Evolutionary conservation across 2,113 vertebrate genomes (phyloP), one percentile per base, ranked within the genome.

Genomic region (Salvelinus fontinalis): DNA sequence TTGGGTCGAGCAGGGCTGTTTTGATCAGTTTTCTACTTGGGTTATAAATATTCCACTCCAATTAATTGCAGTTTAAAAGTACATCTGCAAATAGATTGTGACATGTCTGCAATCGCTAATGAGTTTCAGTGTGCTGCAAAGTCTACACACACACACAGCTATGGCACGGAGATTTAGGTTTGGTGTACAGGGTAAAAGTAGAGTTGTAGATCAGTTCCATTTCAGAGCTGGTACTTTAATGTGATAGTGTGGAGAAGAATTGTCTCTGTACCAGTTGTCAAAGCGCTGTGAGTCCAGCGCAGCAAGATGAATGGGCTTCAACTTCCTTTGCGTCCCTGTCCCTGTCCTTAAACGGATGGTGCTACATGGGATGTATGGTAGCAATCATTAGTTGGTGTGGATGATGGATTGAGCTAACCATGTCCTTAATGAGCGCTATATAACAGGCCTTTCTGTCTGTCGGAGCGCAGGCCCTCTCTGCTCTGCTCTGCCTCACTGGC

Each of bases 361-460:
- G 71, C 78, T 79, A 72, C 84, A 84, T 75, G 80, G 73, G 71
- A 87, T 76, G 73, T 75, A 70, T 70, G 68, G 68, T 49, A 26
- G 68, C 68, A 49, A 70, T 70, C 68, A 70, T 70, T 49, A 81
- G 85, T 78, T 85, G 65, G 34, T 71, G 75, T 82, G 70, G 86
- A 90, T 90, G 90, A 92, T 92, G 85, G 85, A 90, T 88, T 83
- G 80, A 83, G 83, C 87, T 80, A 89, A 89, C 89, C 76, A 87
- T 83, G 86, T 85, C 85, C 80, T 80, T 91, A 92, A 91, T 91
- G 82, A 84, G 89, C 74, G 86, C 89, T 83, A 91, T 92, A 91
- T 91, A 91, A 89, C 84, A 88, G 86, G 67, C 78, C 83, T 87
- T 83, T 84, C 75, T 44, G 39, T 76, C 83, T 85, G 86, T 88